Evolutionary conservation across 2,113 vertebrate species (phyloP).

Genomic region (Oncorhynchus gorbuscha): DNA sequence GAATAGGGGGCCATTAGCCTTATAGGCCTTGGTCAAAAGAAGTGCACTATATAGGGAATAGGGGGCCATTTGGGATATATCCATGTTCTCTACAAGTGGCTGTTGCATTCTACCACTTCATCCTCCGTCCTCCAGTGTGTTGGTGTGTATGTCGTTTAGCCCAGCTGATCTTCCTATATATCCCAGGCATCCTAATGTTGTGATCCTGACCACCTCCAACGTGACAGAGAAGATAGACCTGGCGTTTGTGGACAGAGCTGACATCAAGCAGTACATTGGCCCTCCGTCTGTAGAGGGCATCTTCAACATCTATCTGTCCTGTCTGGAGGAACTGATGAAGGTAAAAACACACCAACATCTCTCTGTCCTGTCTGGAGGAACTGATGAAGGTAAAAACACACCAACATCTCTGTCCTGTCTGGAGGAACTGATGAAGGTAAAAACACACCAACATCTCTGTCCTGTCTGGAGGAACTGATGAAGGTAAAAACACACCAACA

Average conservation of each 20-base stretch:
- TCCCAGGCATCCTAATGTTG: constrained; percentile 89
- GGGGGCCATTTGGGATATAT: no score
- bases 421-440: constrained; percentile 83
- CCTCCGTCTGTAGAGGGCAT: constrained; percentile 87
- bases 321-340: constrained; percentile 97
- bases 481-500: constrained; percentile 68
- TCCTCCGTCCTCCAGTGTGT: background rate
- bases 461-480: constrained; percentile 64
- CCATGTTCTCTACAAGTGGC: no score
- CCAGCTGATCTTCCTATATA: background rate
- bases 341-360: constrained; percentile 78
- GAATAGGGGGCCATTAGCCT: no score
- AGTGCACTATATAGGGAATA: no score
- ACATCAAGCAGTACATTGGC: constrained; percentile 96
- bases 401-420: no score
- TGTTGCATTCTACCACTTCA: background rate
- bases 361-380: no score
- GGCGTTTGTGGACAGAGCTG: constrained; percentile 96
- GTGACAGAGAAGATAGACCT: constrained; percentile 94
- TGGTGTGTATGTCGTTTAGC: background rate
- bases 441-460: no score
- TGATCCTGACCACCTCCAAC: constrained; percentile 96
- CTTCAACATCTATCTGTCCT: constrained; percentile 94
- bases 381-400: constrained; percentile 83
- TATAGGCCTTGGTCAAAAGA: background rate